Evolutionary conservation across 2,888 invertebrate species (phyloP).

Genomic region (Heliconius aoede): DNA sequence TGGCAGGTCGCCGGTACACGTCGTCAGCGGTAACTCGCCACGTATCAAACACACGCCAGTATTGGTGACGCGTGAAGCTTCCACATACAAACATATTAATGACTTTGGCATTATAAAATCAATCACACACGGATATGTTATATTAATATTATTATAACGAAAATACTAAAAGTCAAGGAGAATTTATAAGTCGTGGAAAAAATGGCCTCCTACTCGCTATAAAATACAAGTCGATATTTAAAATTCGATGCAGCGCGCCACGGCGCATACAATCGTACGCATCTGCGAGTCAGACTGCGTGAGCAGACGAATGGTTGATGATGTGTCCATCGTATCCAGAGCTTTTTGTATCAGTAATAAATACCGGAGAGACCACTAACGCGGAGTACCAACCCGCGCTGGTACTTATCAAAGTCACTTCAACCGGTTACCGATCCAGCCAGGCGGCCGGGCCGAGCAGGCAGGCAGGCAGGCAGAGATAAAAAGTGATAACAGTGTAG

Average conservation of each 20-base stretch:
- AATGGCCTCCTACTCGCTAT: slow-evolving; percentile 38
- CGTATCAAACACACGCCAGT: slow-evolving; percentile 21
- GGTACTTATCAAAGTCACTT: slow-evolving; percentile 61
- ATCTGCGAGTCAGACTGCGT: slow-evolving; percentile 41
- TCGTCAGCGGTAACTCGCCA: slow-evolving; percentile 32
- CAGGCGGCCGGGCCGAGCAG: too few species aligned
- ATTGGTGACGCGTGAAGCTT: slow-evolving; percentile 8
- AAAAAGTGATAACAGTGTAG: slow-evolving; percentile 62
- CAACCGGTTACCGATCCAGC: slow-evolving; percentile 74
- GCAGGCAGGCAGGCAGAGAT: slow-evolving; percentile 68
- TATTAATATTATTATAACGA: slow-evolving; percentile 18
- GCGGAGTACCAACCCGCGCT: slow-evolving; percentile 41
- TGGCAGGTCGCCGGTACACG: slow-evolving; percentile 39
- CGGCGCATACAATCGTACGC: slow-evolving; percentile 39
- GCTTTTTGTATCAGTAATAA: slow-evolving; percentile 27
- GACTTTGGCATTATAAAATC: slow-evolving; percentile 22
- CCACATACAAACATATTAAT: slow-evolving; percentile 11
- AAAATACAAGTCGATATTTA: slow-evolving; percentile 39
- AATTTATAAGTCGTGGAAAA: slow-evolving; percentile 30
- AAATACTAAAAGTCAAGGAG: slow-evolving; percentile 36
- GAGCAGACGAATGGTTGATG: slow-evolving; percentile 41
- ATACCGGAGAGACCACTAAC: neutral
- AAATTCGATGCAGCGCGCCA: slow-evolving; percentile 41
- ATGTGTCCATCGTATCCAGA: slow-evolving; percentile 41
- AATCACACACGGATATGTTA: neutral